Base-by-base conservation (phyloP, 1,140 invertebrate species). In the Plectrocnemia conspersa region DNA sequence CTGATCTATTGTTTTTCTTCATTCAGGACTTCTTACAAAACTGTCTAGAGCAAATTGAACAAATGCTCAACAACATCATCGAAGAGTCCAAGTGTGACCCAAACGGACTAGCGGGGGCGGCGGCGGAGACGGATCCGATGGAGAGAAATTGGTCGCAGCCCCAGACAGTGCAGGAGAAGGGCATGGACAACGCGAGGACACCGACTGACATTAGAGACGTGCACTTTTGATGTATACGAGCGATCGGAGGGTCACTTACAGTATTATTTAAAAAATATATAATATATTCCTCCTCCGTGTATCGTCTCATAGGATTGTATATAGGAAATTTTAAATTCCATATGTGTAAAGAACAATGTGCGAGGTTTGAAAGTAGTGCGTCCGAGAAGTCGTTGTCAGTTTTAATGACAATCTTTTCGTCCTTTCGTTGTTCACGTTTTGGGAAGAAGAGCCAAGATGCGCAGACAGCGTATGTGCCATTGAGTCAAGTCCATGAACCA, bases 121-220 rank as follows among this genome's bases (percentile, higher is more conserved):
- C 33, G 40, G 19, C 38, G 61, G 33, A 61, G 70, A 76, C 61
- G 79, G 81, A 66, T 59, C 24, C 59, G 65, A 71, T 77, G 63
- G 79, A 81, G 67, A 71, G 79, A 55, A 62, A 79, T 68, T 79
- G 82, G 68, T 82, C 82, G 66, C 79, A 81, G 77, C 74, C 74
- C 49, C 70, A 72, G 58, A 47, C 68, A 49, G 72, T 68, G 60
- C 67, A 70, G 59, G 77, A 78, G 64, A 84, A 84, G 67, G 72
- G 79, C 33, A 69, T 82, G 67, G 82, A 81, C 63, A 85, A 86
- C 69, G 84, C 86, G 32, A 81, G 82, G 54, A 91, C 87, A 18
- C 88, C 87, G 35, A 89, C 87, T 53, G 87, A 89, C 68, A 85
- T 91, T 55, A 76, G 83, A 58, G 83, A 86, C 65, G 79, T 87